Evolutionary conservation across 1,140 invertebrate genomes (phyloP).

Genomic region (Drosophila kikkawai): DNA sequence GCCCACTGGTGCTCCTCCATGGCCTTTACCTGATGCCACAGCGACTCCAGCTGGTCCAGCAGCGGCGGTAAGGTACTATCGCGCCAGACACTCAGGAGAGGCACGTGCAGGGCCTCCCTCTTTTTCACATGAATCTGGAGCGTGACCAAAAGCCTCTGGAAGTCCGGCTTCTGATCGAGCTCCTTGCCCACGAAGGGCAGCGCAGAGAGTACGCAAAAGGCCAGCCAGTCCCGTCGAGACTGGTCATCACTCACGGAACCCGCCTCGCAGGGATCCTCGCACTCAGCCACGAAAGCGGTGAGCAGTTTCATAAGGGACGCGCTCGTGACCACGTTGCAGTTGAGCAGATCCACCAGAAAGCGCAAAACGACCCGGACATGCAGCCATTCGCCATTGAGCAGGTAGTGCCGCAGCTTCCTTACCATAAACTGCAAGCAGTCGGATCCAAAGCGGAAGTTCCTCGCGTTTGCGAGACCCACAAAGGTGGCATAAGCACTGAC

Average conservation of each 20-base stretch:
- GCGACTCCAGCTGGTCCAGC: conserved; percentile 98
- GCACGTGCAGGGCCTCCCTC: conserved; percentile 93
- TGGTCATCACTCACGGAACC: conserved; percentile 73
- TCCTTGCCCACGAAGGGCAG: conserved; percentile 98
- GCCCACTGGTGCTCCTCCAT: conserved; percentile 96
- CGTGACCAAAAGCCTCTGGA: conserved; percentile 94
- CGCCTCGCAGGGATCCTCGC: conserved; percentile 90
- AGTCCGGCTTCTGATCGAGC: conserved; percentile 96
- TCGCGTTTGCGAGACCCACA: conserved; percentile 97
- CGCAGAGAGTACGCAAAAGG: conserved; percentile 95
- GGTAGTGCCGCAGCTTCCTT: conserved; percentile 94
- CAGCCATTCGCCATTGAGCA: conserved; percentile 95
- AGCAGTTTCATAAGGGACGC: conserved; percentile 95
- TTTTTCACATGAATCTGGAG: conserved; percentile 98
- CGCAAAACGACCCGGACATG: conserved; percentile 93
- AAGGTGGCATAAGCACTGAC: conserved; percentile 98
- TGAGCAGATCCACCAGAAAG: conserved; percentile 97
- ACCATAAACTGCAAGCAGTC: conserved; percentile 98
- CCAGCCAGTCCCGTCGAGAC: conserved; percentile 96
- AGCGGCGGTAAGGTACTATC: conserved; percentile 89
- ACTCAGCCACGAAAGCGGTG: conserved; percentile 96
- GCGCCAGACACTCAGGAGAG: conserved; percentile 92
- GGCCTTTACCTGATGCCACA: conserved; percentile 97
- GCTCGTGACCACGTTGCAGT: conserved; percentile 97
- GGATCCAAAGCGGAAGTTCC: conserved; percentile 98